Conservation (phyloP, 2,888 invertebrate species). For the Spilarctia lutea region DNA sequence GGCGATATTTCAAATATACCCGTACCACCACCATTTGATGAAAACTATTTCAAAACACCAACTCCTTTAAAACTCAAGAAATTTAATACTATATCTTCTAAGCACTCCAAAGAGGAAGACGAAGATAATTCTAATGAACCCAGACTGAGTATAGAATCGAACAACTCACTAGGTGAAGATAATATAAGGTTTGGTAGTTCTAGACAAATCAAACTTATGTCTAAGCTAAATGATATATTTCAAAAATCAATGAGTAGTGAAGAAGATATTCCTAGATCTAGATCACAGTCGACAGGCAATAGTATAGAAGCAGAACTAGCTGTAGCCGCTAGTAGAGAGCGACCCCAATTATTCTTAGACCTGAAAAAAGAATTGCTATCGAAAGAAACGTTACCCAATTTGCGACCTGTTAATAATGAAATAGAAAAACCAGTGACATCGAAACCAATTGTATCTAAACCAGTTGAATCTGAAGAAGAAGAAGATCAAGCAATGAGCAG, state of each 20-base stretch:
- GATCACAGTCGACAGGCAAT: slow-evolving; percentile 77
- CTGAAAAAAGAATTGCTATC: slow-evolving; percentile 75
- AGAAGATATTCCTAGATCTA: slow-evolving; percentile 66
- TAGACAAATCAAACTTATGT: slow-evolving; percentile 76
- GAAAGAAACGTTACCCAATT: slow-evolving; percentile 61
- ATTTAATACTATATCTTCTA: slow-evolving; percentile 60
- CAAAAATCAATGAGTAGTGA: slow-evolving; percentile 71
- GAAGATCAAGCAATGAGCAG: slow-evolving; percentile 68
- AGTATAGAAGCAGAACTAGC: slow-evolving; percentile 62
- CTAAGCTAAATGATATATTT: slow-evolving; percentile 76
- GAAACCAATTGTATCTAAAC: slow-evolving; percentile 40
- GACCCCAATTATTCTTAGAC: slow-evolving; percentile 68
- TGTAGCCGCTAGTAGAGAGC: slow-evolving; percentile 47
- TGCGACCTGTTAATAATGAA: slow-evolving; percentile 64
- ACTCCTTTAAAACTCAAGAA: slow-evolving; percentile 45
- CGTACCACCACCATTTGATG: slow-evolving; percentile 58
- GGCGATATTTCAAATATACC: slow-evolving; percentile 63
- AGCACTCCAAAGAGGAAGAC: slow-evolving; percentile 53
- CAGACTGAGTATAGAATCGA: slow-evolving; percentile 67
- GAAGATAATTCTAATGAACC: slow-evolving; percentile 58
- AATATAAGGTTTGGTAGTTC: slow-evolving; percentile 73
- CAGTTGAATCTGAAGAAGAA: slow-evolving; percentile 55
- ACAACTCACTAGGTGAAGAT: slow-evolving; percentile 63
- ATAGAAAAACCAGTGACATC: slow-evolving; percentile 29
- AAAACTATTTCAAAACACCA: slow-evolving; percentile 63